These are phyloP conservation scores for Hirtodrosophila histrioides DNA, from an alignment of 2,888 invertebrate species.

Conservation along the genomic window DNA sequence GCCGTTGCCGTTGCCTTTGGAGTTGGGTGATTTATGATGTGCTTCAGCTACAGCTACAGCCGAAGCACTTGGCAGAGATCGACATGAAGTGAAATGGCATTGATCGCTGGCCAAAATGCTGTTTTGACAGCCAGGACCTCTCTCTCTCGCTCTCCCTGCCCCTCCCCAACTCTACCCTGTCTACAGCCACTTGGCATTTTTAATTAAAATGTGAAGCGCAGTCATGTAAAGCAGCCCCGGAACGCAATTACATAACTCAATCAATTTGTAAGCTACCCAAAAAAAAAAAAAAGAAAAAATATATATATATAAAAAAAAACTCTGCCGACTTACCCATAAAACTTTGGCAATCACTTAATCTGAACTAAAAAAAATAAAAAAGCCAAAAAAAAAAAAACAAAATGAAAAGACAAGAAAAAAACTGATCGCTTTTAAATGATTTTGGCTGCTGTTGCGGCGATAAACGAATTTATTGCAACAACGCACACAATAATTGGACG, in stretches of 20 bases:
- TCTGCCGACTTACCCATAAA: slow-evolving; percentile 36
- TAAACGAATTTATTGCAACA: slow-evolving; percentile 84
- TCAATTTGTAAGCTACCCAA: slow-evolving; percentile 77
- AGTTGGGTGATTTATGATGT: slow-evolving; percentile 75
- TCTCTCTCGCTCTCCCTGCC: background rate
- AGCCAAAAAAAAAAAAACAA: slow-evolving; percentile 23
- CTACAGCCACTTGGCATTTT: slow-evolving; percentile 30
- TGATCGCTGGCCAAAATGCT: slow-evolving; percentile 70
- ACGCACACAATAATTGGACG: slow-evolving; percentile 82
- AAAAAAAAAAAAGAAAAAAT: slow-evolving; percentile 1
- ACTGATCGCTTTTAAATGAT: slow-evolving; percentile 79
- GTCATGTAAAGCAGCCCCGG: slow-evolving; percentile 63
- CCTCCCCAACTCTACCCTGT: background rate
- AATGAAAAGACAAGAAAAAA: slow-evolving; percentile 19
- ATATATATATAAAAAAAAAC: background rate
- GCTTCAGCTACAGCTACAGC: slow-evolving; percentile 51
- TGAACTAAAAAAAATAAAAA: slow-evolving; percentile 44
- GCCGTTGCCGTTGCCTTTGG: slow-evolving; percentile 1
- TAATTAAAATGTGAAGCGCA: slow-evolving; percentile 76
- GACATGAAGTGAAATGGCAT: slow-evolving; percentile 75
- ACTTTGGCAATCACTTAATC: slow-evolving; percentile 80
- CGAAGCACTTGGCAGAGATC: slow-evolving; percentile 43
- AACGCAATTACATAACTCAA: slow-evolving; percentile 82
- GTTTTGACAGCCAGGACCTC: slow-evolving; percentile 54
- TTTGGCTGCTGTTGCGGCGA: slow-evolving; percentile 79